phyloP scores from a whole-genome alignment of 2,888 invertebrate species.

The Strigamia transsilvanica region DNA sequence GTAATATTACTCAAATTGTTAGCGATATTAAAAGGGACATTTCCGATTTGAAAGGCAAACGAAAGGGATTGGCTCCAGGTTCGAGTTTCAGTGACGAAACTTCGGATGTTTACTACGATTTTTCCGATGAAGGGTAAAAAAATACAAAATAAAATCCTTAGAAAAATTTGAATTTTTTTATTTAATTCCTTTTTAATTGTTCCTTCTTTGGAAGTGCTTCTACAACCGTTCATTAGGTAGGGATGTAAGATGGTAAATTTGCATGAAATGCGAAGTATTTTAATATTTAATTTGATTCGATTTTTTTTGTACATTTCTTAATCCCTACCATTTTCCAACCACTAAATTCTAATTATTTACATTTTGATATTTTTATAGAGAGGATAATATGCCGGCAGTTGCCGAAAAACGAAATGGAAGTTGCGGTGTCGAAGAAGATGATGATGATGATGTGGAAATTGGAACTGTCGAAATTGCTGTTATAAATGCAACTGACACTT shows the following conservation, averaged over 20 bases:
- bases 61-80: conserved; percentile 41
- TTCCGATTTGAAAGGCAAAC: conserved; percentile 2
- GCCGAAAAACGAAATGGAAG: background rate
- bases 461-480: background rate
- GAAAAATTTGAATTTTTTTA: background rate
- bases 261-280: background rate
- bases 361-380: background rate
- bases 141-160: background rate
- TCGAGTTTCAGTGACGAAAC: conserved; percentile 54
- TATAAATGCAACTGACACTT: background rate
- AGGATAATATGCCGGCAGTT: background rate
- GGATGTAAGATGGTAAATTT: background rate
- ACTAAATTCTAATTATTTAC: background rate
- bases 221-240: conserved; percentile 10
- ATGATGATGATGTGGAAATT: background rate
- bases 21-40: conserved; percentile 36
- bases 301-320: background rate
- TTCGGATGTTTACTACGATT: conserved; percentile 55
- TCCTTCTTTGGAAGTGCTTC: conserved; percentile 2
- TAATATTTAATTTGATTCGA: no score
- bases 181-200: background rate
- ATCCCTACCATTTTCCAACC: background rate
- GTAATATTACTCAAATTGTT: conserved; percentile 17
- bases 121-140: conserved; percentile 55
- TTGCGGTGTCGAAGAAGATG: background rate